Evolutionary conservation across 2,797 vertebrate genomes (phyloP), one percentile per base, ranked within the genome.

Genomic region (Aphelocoma californica): DNA sequence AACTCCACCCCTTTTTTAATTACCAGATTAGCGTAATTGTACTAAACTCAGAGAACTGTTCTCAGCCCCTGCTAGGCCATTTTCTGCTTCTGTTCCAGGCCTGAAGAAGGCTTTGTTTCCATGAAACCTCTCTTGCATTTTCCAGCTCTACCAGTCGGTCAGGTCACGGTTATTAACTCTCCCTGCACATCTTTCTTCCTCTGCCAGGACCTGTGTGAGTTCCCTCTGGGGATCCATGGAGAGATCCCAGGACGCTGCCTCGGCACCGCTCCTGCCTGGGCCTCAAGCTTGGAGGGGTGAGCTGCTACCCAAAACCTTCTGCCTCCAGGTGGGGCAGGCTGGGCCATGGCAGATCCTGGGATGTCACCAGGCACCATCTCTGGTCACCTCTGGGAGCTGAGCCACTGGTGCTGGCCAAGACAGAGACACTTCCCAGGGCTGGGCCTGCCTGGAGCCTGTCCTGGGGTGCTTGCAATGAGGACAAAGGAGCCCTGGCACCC

Each of bases 101-200:
- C 93, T 84, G 80, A 72, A 88, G 92, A 86, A 79, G 73, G 28
- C 58, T 95, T 95, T 88, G 92, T 95, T 95, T 88, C 93, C 34
- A 3, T 54, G 85, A 94, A 92, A 67, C 53, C n/a, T 87, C 87
- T 79, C 87, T 69, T 90, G 72, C 47, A 58, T 79, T 96, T 97
- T 95, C 96, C 92, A 95, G 96, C 94, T 88, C 7, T 94, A 92
- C 96, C 94, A 94, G 96, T 97, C 15, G 54, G 88, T 97, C 95
- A 79, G 92, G 96, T 95, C 75, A 56, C 57, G 79, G 85, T 65
- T 61, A 86, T 72, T 92, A 44, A 72, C 80, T 94, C 90, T 95
- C 80, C 70, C 70, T 89, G n/a, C 80, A 90, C 80, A 79, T 56
- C 94, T 96, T 97, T 97, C 88, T 96, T 97, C 94, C 73, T 53